Evolutionary conservation across 1,140 invertebrate genomes (phyloP), one percentile per base, ranked within the genome.

Genomic region (Megalopta genalis): DNA sequence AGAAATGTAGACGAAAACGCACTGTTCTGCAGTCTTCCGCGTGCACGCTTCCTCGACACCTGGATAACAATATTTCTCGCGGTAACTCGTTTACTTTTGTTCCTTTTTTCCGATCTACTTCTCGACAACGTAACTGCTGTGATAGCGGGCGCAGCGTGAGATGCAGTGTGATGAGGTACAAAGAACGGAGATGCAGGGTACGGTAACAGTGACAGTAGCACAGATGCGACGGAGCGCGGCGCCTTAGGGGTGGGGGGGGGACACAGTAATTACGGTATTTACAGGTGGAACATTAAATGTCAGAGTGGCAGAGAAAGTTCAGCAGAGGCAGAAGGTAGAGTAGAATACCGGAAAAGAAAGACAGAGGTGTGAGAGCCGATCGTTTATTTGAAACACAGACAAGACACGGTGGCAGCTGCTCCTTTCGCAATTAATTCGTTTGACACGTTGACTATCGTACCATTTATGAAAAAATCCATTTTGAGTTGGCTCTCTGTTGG

Each of bases 101-200:
- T 23, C 25, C 12, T 69, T 27, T 49, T 23, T 12, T 32, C 71
- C 39, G 2, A 27, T 72, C 32, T 18, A 59, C 68, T 77, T 77
- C 74, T 75, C 73, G 65, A 72, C 32, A 71, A 83, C 57, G 2
- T 77, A 83, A 82, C 66, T 80, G 71, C 83, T 89, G 89, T 89
- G 88, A 90, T 90, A 90, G 87, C 84, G 57, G 59, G 52, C 49
- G 27, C 39, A 60, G 16, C 49, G 49, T 52, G 16, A 52, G 42
- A 46, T 46, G 42, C 42, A 1, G 42, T 46, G 42, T 42, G 42
- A 42, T 42, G 42, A 4, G 12, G 46, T 54, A 25, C 32, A 63
- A 21, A 67, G 62, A 39, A 21, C 18, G 42, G 16, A 2, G 12
- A 14, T 12, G 42, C 32, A 32, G 32, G 32, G 32, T 32, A 32